Evolutionary conservation across 1,140 invertebrate species (phyloP).

Genomic region (Drosophila asahinai): DNA sequence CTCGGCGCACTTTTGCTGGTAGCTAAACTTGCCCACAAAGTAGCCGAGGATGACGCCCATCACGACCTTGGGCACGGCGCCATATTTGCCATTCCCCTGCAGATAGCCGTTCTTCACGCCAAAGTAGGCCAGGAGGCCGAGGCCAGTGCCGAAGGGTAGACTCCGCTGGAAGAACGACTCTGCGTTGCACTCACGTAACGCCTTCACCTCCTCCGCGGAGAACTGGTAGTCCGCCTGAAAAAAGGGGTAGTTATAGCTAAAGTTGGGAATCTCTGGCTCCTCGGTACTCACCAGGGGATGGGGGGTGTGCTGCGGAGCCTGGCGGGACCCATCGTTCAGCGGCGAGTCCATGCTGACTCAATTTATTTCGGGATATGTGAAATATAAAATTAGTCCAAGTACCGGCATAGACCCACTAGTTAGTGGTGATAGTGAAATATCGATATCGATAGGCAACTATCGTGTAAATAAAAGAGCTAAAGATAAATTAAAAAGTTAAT

Average conservation of each 20-base stretch:
- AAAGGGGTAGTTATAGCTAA: background rate
- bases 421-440: slow-evolving; percentile 17
- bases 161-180: slow-evolving; percentile 91
- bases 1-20: slow-evolving; percentile 90
- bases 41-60: slow-evolving; percentile 89
- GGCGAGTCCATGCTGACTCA: slow-evolving; percentile 60
- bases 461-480: background rate
- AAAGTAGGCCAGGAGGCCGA: slow-evolving; percentile 87
- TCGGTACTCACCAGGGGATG: slow-evolving; percentile 54
- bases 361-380: slow-evolving; percentile 36
- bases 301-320: slow-evolving; percentile 8
- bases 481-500: background rate
- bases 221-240: slow-evolving; percentile 86
- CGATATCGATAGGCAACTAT: background rate
- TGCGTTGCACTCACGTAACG: slow-evolving; percentile 89
- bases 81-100: slow-evolving; percentile 87
- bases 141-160: slow-evolving; percentile 87
- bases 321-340: slow-evolving; percentile 33
- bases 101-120: slow-evolving; percentile 87
- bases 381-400: slow-evolving; percentile 23
- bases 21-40: slow-evolving; percentile 91
- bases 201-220: slow-evolving; percentile 86
- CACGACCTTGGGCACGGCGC: slow-evolving; percentile 89
- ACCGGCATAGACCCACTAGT: slow-evolving; percentile 7
- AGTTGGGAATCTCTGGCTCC: background rate